phyloP scores from a whole-genome alignment of 23 tunicate genomes.

The Styela plicata region DNA sequence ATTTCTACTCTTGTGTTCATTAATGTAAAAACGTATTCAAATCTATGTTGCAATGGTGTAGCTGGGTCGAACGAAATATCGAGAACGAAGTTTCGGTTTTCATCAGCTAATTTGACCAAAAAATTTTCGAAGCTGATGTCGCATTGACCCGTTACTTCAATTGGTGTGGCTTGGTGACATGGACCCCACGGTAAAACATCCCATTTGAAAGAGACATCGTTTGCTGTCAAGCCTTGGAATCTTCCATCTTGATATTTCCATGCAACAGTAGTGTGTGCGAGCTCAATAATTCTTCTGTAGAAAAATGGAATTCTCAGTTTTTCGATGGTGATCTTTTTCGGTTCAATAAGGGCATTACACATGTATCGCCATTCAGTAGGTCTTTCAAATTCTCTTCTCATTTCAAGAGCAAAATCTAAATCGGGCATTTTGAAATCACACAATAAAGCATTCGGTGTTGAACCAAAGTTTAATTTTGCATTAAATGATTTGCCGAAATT shows the following conservation, averaged over 20 bases:
- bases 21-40: neutral
- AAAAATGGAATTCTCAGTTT: neutral
- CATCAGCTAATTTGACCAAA: neutral
- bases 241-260: conserved; percentile 4
- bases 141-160: neutral
- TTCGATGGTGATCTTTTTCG: neutral
- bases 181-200: neutral
- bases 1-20: conserved; percentile 1
- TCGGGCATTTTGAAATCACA: conserved; percentile 12
- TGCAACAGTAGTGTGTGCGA: conserved; percentile 7
- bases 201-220: neutral
- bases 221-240: neutral
- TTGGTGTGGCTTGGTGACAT: neutral
- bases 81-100: neutral
- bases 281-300: neutral
- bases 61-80: neutral
- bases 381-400: neutral
- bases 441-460: neutral
- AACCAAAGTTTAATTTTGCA: neutral
- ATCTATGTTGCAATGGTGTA: neutral
- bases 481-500: neutral
- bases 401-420: neutral
- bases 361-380: conserved; percentile 4
- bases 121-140: neutral
- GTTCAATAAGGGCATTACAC: neutral